These are phyloP conservation scores for Artemia sinica DNA, from an alignment of 2,888 invertebrate species.

Conservation along the genomic window DNA sequence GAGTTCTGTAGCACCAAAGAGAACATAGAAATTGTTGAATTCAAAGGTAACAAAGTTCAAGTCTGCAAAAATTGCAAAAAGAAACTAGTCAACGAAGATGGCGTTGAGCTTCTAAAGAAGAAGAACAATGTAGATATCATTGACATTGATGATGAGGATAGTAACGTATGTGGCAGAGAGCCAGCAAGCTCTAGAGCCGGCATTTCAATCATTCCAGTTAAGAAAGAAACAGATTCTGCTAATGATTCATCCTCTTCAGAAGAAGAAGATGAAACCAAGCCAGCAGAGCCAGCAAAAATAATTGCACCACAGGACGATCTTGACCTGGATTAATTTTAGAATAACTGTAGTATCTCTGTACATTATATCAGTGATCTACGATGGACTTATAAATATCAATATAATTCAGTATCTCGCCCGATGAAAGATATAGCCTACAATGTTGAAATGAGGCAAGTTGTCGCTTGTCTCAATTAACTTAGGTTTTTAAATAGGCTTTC, in stretches of 20 bases:
- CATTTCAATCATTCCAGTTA: neutral
- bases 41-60: neutral
- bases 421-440: too few species aligned
- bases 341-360: neutral
- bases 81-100: neutral
- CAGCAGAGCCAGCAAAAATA: neutral
- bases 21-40: constrained; percentile 12
- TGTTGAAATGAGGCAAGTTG: too few species aligned
- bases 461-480: too few species aligned
- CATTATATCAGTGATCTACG: too few species aligned
- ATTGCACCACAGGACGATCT: neutral
- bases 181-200: neutral
- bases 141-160: constrained; percentile 26
- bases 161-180: neutral
- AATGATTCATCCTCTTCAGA: neutral
- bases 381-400: too few species aligned
- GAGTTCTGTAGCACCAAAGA: constrained; percentile 10
- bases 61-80: neutral
- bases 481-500: too few species aligned
- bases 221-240: neutral
- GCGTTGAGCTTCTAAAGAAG: neutral
- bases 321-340: neutral
- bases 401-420: too few species aligned
- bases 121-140: constrained; percentile 25
- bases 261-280: neutral